A percentile compares a stretch with the other conserved stretches of the same genome.
These are phyloP conservation scores for Pomatorhinus ruficollis DNA, from an alignment of 2,113 vertebrate genomes.

Conservation along the genomic window DNA sequence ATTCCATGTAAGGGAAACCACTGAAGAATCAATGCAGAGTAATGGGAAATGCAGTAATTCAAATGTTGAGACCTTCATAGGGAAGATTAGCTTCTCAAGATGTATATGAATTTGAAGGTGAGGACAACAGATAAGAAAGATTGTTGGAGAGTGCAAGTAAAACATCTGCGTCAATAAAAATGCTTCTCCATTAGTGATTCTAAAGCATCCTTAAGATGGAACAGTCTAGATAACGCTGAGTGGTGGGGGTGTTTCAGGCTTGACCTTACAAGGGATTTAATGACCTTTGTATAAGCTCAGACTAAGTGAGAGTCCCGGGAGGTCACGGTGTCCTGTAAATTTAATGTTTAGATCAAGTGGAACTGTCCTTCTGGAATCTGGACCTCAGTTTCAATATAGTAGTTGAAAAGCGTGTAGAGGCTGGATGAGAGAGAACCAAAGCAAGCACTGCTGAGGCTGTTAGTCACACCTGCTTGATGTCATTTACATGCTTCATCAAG, in stretches of 20 bases:
- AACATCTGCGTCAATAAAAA: neutral
- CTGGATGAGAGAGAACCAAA: neutral
- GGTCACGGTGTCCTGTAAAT: neutral
- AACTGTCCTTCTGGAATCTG: neutral
- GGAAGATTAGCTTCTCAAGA: neutral
- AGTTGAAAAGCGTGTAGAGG: neutral
- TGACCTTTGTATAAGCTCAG: neutral
- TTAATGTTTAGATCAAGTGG: neutral
- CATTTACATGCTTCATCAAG: slow-evolving; percentile 20
- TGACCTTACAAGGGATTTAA: neutral
- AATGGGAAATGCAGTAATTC: neutral
- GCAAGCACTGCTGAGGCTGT: neutral
- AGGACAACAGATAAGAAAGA: neutral
- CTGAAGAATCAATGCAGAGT: neutral
- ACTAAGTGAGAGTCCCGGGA: neutral
- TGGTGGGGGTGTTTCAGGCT: neutral
- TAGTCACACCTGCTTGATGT: neutral
- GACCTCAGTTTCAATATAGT: neutral
- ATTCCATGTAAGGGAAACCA: neutral
- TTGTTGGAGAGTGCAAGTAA: neutral
- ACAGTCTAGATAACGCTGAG: neutral
- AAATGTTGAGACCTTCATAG: neutral
- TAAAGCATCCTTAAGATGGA: neutral
- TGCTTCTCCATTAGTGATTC: neutral
- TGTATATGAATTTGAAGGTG: neutral